Conservation (phyloP, 2,797 vertebrate species). For the Coluber constrictor region DNA sequence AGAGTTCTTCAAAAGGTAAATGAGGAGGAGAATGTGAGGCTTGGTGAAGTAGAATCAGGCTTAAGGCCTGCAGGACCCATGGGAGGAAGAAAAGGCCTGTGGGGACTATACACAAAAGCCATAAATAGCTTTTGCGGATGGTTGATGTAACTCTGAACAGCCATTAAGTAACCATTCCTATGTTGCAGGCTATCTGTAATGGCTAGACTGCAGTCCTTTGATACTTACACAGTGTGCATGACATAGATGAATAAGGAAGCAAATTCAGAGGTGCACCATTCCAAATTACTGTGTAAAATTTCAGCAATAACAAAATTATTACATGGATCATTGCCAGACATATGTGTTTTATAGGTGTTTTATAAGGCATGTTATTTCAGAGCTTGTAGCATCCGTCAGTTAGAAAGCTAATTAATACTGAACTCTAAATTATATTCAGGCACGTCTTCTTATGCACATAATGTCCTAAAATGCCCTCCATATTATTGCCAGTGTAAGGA, state of each 20-base stretch:
- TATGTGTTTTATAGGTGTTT: not conserved
- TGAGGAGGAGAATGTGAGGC: not conserved
- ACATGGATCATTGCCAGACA: not conserved
- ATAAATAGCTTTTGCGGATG: not conserved
- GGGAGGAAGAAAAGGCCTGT: not conserved
- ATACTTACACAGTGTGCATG: not conserved
- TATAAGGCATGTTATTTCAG: not conserved
- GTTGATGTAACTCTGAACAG: not conserved
- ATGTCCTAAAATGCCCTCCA: not conserved
- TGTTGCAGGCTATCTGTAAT: not conserved
- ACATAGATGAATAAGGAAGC: not conserved
- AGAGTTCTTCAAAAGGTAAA: not conserved
- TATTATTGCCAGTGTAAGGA: not conserved
- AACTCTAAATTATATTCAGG: not conserved
- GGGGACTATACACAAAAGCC: not conserved
- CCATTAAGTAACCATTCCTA: not conserved
- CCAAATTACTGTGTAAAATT: not conserved
- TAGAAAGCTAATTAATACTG: not conserved
- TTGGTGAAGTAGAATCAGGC: not conserved
- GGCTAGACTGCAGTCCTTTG: not conserved
- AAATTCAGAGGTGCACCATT: not conserved
- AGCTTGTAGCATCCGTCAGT: not conserved
- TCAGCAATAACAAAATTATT: not conserved
- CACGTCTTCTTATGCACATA: not conserved
- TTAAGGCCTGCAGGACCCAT: not conserved